These are phyloP conservation scores for Gephyroberyx darwinii DNA, from an alignment of 2,797 vertebrate species.

Conservation along the genomic window DNA sequence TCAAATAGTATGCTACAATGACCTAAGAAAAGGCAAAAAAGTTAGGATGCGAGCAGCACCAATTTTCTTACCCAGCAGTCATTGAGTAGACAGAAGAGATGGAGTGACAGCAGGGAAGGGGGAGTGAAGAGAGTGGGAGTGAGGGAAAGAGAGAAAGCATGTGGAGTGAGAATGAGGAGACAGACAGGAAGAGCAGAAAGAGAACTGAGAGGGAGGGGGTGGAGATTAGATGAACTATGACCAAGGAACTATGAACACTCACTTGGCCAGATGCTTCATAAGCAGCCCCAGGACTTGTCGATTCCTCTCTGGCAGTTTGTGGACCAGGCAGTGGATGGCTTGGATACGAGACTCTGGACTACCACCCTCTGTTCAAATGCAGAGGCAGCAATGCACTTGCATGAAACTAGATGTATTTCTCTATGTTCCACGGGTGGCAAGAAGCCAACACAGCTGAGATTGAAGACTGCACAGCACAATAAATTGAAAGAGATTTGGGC, in stretches of 20 bases:
- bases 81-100: conserved; percentile 74
- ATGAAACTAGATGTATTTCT: conserved; percentile 56
- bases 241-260: conserved; percentile 79
- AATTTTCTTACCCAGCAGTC: conserved; percentile 68
- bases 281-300: conserved; percentile 94
- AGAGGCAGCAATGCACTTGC: conserved; percentile 53
- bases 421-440: conserved; percentile 50
- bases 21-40: conserved; percentile 48
- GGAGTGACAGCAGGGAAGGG: conserved; percentile 82
- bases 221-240: conserved; percentile 68
- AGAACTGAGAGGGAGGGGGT: conserved; percentile 60
- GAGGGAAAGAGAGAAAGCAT: conserved; percentile 76
- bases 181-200: conserved; percentile 76
- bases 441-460: conserved; percentile 44
- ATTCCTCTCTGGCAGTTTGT: conserved; percentile 96
- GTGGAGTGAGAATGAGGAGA: conserved; percentile 81
- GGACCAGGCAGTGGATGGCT: conserved; percentile 93
- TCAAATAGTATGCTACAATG: conserved; percentile 47
- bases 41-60: conserved; percentile 51
- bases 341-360: conserved; percentile 93
- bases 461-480: conserved; percentile 29
- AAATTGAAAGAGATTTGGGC: conserved; percentile 28
- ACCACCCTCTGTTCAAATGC: conserved; percentile 84
- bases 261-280: conserved; percentile 97
- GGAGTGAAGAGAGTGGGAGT: conserved; percentile 82